phyloP scores from a whole-genome alignment of 2,888 invertebrate species.

The Dione juno region DNA sequence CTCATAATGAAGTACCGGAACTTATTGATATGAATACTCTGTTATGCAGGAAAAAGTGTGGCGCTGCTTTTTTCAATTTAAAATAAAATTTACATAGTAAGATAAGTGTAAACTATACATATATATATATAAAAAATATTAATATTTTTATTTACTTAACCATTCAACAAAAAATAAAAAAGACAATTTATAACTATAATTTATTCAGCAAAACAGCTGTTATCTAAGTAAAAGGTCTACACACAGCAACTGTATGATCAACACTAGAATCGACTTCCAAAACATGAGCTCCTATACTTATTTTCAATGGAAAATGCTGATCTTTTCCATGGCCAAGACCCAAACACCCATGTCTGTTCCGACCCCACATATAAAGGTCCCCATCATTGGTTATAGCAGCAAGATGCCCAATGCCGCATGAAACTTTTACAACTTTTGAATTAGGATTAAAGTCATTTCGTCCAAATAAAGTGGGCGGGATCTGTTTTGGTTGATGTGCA shows the following conservation, averaged over 20 bases:
- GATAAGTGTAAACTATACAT: too few relatives aligned
- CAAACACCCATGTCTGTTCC: conserved; percentile 91
- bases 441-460: conserved; percentile 91
- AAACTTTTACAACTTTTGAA: conserved; percentile 85
- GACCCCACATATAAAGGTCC: conserved; percentile 96
- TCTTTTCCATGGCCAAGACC: conserved; percentile 92
- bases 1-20: too few relatives aligned
- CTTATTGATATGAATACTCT: too few relatives aligned
- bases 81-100: too few relatives aligned
- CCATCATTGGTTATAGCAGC: conserved; percentile 92
- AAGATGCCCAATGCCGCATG: conserved; percentile 88
- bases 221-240: conserved; percentile 86
- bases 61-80: too few relatives aligned
- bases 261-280: conserved; percentile 90
- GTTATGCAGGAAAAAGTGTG: too few relatives aligned
- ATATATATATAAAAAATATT: too few relatives aligned
- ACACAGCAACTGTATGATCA: conserved; percentile 92
- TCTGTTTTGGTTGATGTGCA: conserved; percentile 85
- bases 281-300: conserved; percentile 90
- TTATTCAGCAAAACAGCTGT: conserved; percentile 7
- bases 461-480: conserved; percentile 93
- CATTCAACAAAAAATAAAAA: conserved; percentile 19
- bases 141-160: too few relatives aligned
- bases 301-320: conserved; percentile 94
- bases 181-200: conserved; percentile 13